Conservation (phyloP, 2,113 vertebrate genomes). For the Perognathus longimembris region DNA sequence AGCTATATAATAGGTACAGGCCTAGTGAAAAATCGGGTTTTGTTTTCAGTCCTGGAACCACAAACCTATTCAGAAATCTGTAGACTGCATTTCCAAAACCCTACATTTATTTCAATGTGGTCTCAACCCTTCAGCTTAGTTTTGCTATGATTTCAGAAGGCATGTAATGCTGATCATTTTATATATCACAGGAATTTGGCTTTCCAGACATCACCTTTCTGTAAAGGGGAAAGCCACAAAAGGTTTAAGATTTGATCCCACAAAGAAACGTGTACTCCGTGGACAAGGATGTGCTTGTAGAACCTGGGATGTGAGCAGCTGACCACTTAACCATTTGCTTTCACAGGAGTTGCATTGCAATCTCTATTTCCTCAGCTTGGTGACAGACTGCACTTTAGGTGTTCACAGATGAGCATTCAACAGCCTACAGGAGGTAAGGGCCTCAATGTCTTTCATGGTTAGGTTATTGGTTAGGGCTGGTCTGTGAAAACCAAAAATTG, state of each 20-base stretch:
- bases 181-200: constrained; percentile 58
- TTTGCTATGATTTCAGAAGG: constrained; percentile 53
- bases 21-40: background rate
- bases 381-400: constrained; percentile 49
- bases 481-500: constrained; percentile 44
- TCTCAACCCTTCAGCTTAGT: background rate
- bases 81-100: constrained; percentile 2
- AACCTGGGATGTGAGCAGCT: background rate
- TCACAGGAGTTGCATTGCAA: background rate
- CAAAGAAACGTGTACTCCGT: background rate
- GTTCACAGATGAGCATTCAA: constrained; percentile 5
- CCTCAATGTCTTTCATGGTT: constrained; percentile 15
- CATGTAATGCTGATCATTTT: constrained; percentile 8
- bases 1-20: background rate
- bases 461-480: constrained; percentile 45
- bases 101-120: constrained; percentile 9
- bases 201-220: background rate
- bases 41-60: background rate
- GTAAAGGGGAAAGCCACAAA: constrained; percentile 5
- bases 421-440: constrained; percentile 12
- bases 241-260: background rate
- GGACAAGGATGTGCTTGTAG: background rate
- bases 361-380: constrained; percentile 56
- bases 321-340: constrained; percentile 41
- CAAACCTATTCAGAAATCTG: constrained; percentile 20